Evolutionary conservation across 2,113 vertebrate species (phyloP), one percentile per base, ranked within the genome.

Genomic region (Esox niger): DNA sequence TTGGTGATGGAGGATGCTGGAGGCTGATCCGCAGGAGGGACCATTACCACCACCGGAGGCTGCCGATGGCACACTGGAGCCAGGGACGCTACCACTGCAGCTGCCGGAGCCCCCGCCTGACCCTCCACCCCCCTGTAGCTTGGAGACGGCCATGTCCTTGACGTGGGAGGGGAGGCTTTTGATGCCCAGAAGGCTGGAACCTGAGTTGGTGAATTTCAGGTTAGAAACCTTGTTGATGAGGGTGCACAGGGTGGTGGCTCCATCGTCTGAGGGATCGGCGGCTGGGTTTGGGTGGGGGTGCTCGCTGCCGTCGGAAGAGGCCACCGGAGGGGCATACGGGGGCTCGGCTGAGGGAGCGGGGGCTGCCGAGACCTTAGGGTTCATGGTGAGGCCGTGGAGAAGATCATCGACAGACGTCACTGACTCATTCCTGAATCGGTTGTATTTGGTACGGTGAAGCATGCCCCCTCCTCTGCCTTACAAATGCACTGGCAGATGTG

Each of bases 381-480:
- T 98, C 93, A 95, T 95, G 89, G 96, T 93, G 90, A 98, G 93
- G 91, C 92, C 95, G 89, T 97, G 95, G 85, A 97, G 90, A 89
- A 97, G 93, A 89, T 98, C 97, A 94, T 98, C 96, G 86, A 95
- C 94, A 75, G 97, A 98, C 82, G 97, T 98, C 92, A 99, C 95
- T 72, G 96, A 98, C 94, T 99, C 97, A 93, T 99, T 98, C 93
- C 95, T 98, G 95, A 99, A 99, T 92, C 97, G 96, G 92, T 95
- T 99, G 92, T 99, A 99, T 92, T 99, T 99, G 91, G 95, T 95
- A 93, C 96, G 97, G 91, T 98, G 96, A 96, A 98, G 97, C 97
- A 99, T 88, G 91, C 87, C 88, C 27, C 88, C 89, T 92, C 81
- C 81, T 79, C 79, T 76, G 79, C 84, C 59, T 32, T 61, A 92